A percentile compares a stretch with the other conserved stretches of the same genome.
These are phyloP conservation scores for Latrodectus elegans DNA, from an alignment of 2,888 invertebrate species.

Conservation along the genomic window DNA sequence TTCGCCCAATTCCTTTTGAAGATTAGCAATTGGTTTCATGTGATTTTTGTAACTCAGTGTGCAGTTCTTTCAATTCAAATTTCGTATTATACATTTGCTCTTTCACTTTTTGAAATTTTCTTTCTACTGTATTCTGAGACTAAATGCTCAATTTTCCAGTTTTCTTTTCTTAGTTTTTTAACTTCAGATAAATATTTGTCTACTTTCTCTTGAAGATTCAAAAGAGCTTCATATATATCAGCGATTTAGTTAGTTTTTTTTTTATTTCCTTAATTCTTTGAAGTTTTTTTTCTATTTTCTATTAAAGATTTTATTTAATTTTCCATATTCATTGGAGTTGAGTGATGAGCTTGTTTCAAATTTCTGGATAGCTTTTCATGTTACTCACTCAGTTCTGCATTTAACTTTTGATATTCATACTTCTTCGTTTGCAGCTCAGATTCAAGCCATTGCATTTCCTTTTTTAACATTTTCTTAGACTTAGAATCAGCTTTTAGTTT, in stretches of 20 bases:
- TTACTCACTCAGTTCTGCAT: too few relatives aligned
- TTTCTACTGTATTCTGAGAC: constrained; percentile 60
- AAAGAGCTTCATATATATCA: constrained; percentile 56
- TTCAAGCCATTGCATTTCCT: too few relatives aligned
- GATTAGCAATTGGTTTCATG: constrained; percentile 27
- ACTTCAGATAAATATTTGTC: constrained; percentile 76
- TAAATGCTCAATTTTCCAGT: constrained; percentile 73
- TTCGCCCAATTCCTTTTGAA: constrained; percentile 48
- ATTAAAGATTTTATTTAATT: too few relatives aligned
- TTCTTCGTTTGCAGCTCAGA: too few relatives aligned
- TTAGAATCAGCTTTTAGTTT: too few relatives aligned
- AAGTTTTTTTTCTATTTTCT: too few relatives aligned
- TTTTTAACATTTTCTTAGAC: too few relatives aligned
- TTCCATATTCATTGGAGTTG: too few relatives aligned
- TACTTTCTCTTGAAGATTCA: constrained; percentile 56
- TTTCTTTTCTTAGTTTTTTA: constrained; percentile 85
- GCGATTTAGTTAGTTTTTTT: constrained; percentile 58
- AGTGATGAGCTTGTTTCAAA: too few relatives aligned
- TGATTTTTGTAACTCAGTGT: constrained; percentile 48
- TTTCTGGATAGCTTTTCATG: too few relatives aligned
- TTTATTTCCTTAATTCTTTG: too few relatives aligned
- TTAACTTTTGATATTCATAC: too few relatives aligned
- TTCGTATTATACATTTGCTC: constrained; percentile 47
- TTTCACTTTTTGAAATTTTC: constrained; percentile 57
- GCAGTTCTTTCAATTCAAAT: constrained; percentile 53